These are phyloP conservation scores for Aleiodes sp. DNA, from an alignment of 1,140 invertebrate species.

Conservation along the genomic window DNA sequence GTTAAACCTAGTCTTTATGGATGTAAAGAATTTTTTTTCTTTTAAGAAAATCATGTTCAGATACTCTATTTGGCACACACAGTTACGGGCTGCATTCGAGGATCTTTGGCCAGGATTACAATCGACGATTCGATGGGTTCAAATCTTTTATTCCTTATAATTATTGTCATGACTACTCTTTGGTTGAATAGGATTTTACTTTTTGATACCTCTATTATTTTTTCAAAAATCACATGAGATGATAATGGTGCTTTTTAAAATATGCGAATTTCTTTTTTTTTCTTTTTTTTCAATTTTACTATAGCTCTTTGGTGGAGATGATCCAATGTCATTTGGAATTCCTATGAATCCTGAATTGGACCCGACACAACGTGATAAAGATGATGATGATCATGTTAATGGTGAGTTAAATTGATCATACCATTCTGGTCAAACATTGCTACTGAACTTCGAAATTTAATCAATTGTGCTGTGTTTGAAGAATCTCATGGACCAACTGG, in stretches of 20 bases:
- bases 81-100: too few species aligned
- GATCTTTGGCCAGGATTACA: too few species aligned
- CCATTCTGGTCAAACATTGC: too few species aligned
- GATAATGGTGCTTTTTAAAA: background rate
- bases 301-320: conserved; percentile 56
- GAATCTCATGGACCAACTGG: conserved; percentile 41
- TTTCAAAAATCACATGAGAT: background rate
- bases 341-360: conserved; percentile 60
- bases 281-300: conserved; percentile 29
- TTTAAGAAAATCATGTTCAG: too few species aligned
- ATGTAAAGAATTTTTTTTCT: too few species aligned
- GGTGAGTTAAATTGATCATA: conserved; percentile 35
- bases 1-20: too few species aligned
- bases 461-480: background rate
- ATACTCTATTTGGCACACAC: too few species aligned
- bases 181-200: too few species aligned
- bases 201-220: background rate
- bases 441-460: too few species aligned
- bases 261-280: conserved; percentile 3
- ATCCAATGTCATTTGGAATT: conserved; percentile 59
- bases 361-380: conserved; percentile 47
- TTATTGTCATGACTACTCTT: too few species aligned
- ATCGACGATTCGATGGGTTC: too few species aligned
- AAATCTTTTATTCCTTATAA: too few species aligned
- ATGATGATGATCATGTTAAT: conserved; percentile 44